These are phyloP conservation scores for Epinephelus awoara DNA, from an alignment of 2,797 vertebrate species.

Conservation along the genomic window DNA sequence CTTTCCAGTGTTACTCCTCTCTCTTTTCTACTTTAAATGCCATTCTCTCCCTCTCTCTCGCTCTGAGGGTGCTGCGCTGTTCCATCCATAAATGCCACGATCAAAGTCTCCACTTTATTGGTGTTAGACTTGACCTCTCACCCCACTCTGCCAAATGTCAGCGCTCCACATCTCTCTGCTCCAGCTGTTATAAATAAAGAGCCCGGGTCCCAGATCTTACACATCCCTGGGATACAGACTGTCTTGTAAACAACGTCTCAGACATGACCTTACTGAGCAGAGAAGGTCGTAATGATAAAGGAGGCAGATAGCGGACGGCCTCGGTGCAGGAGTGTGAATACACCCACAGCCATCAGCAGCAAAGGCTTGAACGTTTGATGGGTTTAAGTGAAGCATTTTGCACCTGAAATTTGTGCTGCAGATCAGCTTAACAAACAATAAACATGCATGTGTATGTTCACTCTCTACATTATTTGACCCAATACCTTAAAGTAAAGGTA, in stretches of 20 bases:
- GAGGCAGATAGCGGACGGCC: slow-evolving; percentile 38
- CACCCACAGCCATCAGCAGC: slow-evolving; percentile 19
- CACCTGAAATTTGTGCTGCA: neutral
- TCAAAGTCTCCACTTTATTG: slow-evolving; percentile 94
- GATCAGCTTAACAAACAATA: slow-evolving; percentile 18
- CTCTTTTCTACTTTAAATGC: slow-evolving; percentile 28
- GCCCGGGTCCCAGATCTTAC: slow-evolving; percentile 82
- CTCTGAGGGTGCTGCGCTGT: slow-evolving; percentile 64
- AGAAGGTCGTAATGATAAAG: slow-evolving; percentile 63
- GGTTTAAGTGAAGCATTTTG: slow-evolving; percentile 34
- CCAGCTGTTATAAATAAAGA: slow-evolving; percentile 97
- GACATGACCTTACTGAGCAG: slow-evolving; percentile 69
- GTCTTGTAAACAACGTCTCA: slow-evolving; percentile 79
- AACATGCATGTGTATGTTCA: neutral
- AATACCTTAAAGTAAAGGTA: too few species aligned
- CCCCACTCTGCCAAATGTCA: slow-evolving; percentile 87
- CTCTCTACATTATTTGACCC: neutral
- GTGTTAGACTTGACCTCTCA: slow-evolving; percentile 94
- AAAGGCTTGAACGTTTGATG: neutral
- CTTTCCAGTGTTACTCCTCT: neutral
- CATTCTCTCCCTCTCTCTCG: slow-evolving; percentile 14
- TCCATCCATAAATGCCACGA: slow-evolving; percentile 95
- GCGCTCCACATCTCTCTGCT: slow-evolving; percentile 83
- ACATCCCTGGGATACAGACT: slow-evolving; percentile 73
- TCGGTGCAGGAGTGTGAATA: slow-evolving; percentile 1